Percentiles rank a stretch among this genome's conserved stretches.
phyloP scores from a whole-genome alignment of 1,140 invertebrate species.

The Conus betulinus region DNA sequence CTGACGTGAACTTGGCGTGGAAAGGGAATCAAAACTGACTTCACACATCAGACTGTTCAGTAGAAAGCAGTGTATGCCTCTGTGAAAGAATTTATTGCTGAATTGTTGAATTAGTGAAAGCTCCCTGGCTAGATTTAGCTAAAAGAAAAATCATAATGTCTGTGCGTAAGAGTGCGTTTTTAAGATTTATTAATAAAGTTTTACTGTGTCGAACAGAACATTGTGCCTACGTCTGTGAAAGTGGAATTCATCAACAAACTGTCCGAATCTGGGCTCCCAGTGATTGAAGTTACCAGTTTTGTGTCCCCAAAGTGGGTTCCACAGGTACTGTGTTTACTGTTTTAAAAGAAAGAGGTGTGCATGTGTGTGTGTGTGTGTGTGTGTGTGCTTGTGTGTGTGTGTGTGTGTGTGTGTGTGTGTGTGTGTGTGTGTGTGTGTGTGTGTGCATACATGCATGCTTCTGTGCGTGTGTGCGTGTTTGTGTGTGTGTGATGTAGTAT shows the following conservation, averaged over 20 bases:
- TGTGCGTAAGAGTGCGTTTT: no score
- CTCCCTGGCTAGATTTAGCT: not conserved
- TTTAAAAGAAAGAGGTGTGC: not conserved
- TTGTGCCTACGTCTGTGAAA: slow-evolving; percentile 79
- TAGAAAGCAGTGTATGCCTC: not conserved
- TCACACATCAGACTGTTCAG: no score
- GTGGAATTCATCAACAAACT: slow-evolving; percentile 93
- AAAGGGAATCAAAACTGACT: no score
- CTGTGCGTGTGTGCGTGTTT: no score
- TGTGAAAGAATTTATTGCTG: not conserved
- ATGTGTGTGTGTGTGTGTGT: not conserved
- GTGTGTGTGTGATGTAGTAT: no score
- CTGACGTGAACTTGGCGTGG: no score
- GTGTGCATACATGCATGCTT: not conserved
- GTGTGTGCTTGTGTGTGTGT: not conserved
- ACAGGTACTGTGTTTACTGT: slow-evolving; percentile 70
- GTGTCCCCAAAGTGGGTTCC: slow-evolving; percentile 99
- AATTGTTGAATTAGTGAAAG: not conserved
- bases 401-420: not conserved
- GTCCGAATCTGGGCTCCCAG: slow-evolving; percentile 87
- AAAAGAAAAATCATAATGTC: no score
- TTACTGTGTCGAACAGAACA: slow-evolving; percentile 71
- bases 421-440: no score
- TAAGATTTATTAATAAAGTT: no score
- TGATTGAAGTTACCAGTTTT: slow-evolving; percentile 97